Conservation (phyloP, 2,113 vertebrate species). For the Trinectes maculatus region DNA sequence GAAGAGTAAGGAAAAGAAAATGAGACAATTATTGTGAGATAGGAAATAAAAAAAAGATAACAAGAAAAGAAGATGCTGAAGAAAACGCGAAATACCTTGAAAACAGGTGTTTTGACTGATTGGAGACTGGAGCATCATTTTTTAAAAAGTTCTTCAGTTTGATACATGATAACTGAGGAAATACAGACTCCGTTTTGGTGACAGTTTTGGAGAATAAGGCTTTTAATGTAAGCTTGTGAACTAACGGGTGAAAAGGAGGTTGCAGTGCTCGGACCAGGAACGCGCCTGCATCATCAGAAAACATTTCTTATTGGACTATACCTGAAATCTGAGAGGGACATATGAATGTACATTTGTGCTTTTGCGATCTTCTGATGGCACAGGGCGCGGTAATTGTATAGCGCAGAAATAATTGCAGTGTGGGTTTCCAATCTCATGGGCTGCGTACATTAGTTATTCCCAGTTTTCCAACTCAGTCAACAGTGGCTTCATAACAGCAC, state of each 20-base stretch:
- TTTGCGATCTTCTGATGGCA: background rate
- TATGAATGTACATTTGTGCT: background rate
- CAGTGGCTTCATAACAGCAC: background rate
- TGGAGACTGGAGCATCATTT: background rate
- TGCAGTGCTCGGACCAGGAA: background rate
- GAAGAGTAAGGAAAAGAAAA: too few relatives aligned
- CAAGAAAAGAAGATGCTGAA: background rate
- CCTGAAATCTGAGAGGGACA: too few relatives aligned
- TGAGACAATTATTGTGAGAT: background rate
- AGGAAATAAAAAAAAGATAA: background rate
- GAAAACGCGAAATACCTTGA: background rate
- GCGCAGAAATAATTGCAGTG: background rate
- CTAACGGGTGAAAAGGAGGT: background rate
- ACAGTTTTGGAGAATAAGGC: background rate
- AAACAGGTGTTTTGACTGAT: background rate
- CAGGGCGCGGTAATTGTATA: background rate
- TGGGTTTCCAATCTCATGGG: background rate
- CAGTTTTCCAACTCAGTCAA: constrained; percentile 9
- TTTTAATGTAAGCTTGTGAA: background rate
- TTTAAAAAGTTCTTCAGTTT: background rate
- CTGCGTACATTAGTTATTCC: background rate
- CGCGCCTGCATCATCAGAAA: too few relatives aligned
- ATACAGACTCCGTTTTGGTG: background rate
- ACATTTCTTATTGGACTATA: too few relatives aligned
- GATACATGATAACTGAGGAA: background rate